Evolutionary conservation across 2,888 invertebrate species (phyloP).

Genomic region (Pollenia griseotomentosa): DNA sequence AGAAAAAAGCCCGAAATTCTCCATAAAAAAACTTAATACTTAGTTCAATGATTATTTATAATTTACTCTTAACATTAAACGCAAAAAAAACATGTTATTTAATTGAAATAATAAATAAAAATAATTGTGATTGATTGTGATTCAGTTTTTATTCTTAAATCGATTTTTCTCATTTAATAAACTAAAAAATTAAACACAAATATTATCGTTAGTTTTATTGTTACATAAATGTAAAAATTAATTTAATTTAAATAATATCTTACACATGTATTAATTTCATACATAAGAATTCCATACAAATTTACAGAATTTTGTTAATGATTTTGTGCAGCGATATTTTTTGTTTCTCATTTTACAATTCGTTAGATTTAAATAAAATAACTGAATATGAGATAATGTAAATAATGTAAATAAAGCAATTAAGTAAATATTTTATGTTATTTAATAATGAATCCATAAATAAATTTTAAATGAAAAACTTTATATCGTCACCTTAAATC

Average conservation of each 20-base stretch:
- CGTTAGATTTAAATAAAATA: neutral
- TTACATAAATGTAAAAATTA: no score
- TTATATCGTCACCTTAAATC: no score
- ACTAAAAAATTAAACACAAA: neutral
- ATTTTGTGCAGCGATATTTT: no score
- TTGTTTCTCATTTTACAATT: no score
- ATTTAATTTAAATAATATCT: no score
- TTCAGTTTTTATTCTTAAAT: slow-evolving; percentile 15
- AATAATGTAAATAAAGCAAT: slow-evolving; percentile 25
- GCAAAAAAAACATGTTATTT: neutral
- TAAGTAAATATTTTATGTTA: slow-evolving; percentile 8
- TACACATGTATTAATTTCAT: no score
- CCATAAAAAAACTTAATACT: no score
- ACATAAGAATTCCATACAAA: no score
- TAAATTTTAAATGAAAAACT: neutral
- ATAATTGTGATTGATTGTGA: slow-evolving; percentile 70
- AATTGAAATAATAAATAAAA: slow-evolving; percentile 24
- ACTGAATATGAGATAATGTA: neutral
- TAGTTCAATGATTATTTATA: neutral
- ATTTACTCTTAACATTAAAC: neutral
- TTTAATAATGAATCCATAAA: slow-evolving; percentile 10
- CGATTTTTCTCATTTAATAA: neutral
- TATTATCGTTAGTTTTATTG: no score
- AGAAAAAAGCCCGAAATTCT: no score
- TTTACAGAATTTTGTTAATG: no score